phyloP scores from a whole-genome alignment of 2,888 invertebrate genomes.

The Escarpia spicata region DNA sequence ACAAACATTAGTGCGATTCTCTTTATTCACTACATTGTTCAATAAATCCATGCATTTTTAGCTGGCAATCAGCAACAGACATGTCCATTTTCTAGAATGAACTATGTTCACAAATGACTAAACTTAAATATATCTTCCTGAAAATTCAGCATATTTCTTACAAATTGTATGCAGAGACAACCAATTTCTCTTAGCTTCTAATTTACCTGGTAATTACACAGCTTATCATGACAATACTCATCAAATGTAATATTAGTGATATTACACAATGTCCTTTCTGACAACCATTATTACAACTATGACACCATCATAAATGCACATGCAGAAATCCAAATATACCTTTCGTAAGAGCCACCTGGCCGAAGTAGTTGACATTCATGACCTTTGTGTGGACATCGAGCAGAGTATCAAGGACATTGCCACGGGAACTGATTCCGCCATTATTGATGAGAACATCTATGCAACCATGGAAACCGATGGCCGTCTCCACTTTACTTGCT shows the following conservation, averaged over 20 bases:
- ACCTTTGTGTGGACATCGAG: conserved; percentile 85
- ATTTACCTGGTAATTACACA: too few relatives aligned
- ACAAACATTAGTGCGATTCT: background rate
- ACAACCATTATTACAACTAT: background rate
- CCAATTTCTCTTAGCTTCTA: too few relatives aligned
- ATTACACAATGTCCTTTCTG: background rate
- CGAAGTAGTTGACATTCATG: conserved; percentile 95
- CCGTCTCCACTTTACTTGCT: conserved; percentile 73
- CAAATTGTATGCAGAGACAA: too few relatives aligned
- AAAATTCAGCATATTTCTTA: too few relatives aligned
- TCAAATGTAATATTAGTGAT: too few relatives aligned
- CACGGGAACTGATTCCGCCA: conserved; percentile 83
- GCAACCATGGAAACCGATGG: conserved; percentile 60
- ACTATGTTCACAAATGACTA: background rate
- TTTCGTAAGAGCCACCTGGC: conserved; percentile 89
- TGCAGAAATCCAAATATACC: conserved; percentile 69
- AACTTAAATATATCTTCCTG: too few relatives aligned
- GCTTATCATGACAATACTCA: too few relatives aligned
- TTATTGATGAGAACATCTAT: conserved; percentile 93
- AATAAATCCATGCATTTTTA: background rate
- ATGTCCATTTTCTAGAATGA: background rate
- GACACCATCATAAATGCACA: background rate
- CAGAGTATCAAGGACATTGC: conserved; percentile 78
- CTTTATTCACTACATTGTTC: background rate
- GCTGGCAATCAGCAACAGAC: background rate